Conservation (phyloP, 2,888 invertebrate species). For the Furcula furcula region DNA sequence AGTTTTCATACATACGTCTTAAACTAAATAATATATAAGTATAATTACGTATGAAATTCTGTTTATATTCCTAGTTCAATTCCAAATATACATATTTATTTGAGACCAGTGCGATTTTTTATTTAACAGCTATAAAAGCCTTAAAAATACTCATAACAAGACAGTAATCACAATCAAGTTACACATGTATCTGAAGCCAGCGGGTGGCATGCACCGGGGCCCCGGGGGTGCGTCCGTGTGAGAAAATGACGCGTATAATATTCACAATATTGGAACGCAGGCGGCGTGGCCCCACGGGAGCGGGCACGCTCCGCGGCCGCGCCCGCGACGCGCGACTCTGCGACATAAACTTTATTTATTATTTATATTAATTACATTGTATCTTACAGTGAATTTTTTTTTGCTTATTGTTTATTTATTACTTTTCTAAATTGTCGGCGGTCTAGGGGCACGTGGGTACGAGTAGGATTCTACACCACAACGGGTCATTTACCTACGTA, state of each 20-base stretch:
- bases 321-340: slow-evolving; percentile 39
- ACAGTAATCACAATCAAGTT: slow-evolving; percentile 16
- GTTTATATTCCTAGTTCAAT: too few relatives aligned
- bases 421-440: too few relatives aligned
- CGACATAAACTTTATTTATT: slow-evolving; percentile 60
- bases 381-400: slow-evolving; percentile 48
- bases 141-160: background rate
- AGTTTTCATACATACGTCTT: too few relatives aligned
- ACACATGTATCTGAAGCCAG: slow-evolving; percentile 23
- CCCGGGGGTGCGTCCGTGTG: slow-evolving; percentile 48
- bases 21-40: too few relatives aligned
- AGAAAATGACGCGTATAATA: slow-evolving; percentile 68
- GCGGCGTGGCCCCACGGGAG: slow-evolving; percentile 45
- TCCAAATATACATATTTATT: too few relatives aligned
- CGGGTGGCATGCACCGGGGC: slow-evolving; percentile 40
- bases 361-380: slow-evolving; percentile 66
- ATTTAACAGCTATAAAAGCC: too few relatives aligned
- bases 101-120: too few relatives aligned
- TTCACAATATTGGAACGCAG: slow-evolving; percentile 59
- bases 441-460: too few relatives aligned
- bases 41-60: too few relatives aligned
- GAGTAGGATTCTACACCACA: too few relatives aligned
- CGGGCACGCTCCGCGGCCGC: slow-evolving; percentile 42
- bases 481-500: too few relatives aligned
- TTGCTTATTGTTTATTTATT: slow-evolving; percentile 29